Base-by-base conservation (phyloP, 2,797 vertebrate species). In the Falco cherrug region DNA sequence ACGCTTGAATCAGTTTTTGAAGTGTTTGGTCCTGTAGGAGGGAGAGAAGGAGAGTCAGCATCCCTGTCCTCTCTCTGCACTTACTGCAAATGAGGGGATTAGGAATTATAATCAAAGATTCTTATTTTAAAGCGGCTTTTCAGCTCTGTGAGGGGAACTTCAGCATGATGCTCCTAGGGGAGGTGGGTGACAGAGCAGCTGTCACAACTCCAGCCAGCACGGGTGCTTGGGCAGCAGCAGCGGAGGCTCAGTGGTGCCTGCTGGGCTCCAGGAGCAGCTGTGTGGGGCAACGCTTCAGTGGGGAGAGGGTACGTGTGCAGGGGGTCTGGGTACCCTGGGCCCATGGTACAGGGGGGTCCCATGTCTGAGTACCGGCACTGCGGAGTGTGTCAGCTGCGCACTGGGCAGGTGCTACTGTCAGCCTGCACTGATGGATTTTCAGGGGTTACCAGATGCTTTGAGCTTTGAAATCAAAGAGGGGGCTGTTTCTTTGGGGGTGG, bases 81-180 rank as follows among this genome's bases (percentile, higher is more conserved):
- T 88, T 70, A 15, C 70, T 84, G 83, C 64, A 81, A 64, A 84
- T 63, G 90, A 92, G 84, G 33, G 47, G 86, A 93, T 95, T 93
- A 95, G 81, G 48, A 86, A 77, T 83, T 87, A 89, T 67, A 90
- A 91, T 82, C 70, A 70, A 67, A 84, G 71, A 89, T 79, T 94
- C 31, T 84, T 73, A 59, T 90, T 95, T 93, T 68, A 84, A 93
- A 93, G 75, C 53, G 0, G 88, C 77, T 97, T 96, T 97, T 47
- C 63, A 50, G 90, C 64, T 95, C 56, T 94, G 70, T 2, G 9
- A 84, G 47, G 37, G 69, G 50, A 89, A 70, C 80, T 56, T 82
- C 31, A 53, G 60, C 1, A 1, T 35, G 73, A 11, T 31, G 61
- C 28, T 85, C 53, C 33, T 3, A 9, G 26, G 60, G 70, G 63